Base-by-base conservation (phyloP, 2,888 invertebrate species). In the Entomobrya proxima region DNA sequence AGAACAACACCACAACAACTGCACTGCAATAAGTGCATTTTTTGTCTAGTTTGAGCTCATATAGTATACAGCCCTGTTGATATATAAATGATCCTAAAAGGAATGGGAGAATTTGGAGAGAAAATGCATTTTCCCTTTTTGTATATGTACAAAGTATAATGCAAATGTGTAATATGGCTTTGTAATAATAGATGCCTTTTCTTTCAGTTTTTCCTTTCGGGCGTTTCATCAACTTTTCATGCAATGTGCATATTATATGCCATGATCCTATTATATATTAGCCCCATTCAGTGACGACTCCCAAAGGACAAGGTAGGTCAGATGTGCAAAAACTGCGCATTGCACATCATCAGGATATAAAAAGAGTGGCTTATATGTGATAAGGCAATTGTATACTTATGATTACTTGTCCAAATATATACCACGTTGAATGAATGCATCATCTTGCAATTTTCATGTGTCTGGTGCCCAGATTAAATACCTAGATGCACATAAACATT, bases 271-370 rank as follows among this genome's bases (percentile, higher is more conserved):
- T 27, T 58, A n/a, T n/a, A n/a, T 58, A 58, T 15, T 27, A 27
- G 4, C 11, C 11, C 58, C 30, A 30, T 30, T 58, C 58, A 27
- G 27, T 30, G 35, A 52, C 55, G 55, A 55, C 37, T 75, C 55
- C 75, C 55, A 75, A 75, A 75, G 75, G 75, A 75, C 75, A 55
- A 35, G 72, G 44, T 72, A 72, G 72, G 72, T 72, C 72, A 72
- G 47, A 72, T 40, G 15, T 61, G 18, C 40, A 30, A 79, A 77
- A 35, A 79, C 79, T 79, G 79, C 79, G 69, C 79, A 79, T 18
- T 79, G 67, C 79, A 79, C 30, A 72, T 44, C 7, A 37, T 61
- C 9, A 50, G 9, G 13, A 15, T 50, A 4, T 13, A 13, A 55
- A 21, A 37, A 37, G 32, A 37, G 13, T n/a, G n/a, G n/a, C n/a